Evolutionary conservation across 2,888 invertebrate genomes (phyloP), one percentile per base, ranked within the genome.

Genomic region (Heterodera filipjevi): DNA sequence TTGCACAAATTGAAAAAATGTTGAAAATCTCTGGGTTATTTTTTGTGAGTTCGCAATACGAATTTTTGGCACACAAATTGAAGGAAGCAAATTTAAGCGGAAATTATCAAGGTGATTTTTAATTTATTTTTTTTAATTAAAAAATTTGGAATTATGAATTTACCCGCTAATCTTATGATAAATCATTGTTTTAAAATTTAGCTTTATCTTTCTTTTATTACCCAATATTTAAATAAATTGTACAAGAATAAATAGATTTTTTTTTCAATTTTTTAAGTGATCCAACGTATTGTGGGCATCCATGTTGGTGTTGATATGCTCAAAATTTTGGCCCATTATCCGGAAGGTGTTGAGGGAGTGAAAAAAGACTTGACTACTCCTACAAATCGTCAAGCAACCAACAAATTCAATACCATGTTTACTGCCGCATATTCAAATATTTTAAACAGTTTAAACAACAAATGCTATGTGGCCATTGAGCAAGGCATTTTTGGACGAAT

Each of bases 241-340:
- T 12, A 44, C 44, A 44, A 44, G 12, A 44, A 5, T 44, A 44
- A 44, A 10, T 44, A 44, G 12, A 44, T n/a, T 53, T 53, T 53
- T 53, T 53, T 53, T 22, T 5, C 44, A 10, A 44, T 44, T n/a
- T n/a, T n/a, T n/a, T n/a, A n/a, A 53, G 53, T 22, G 16, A 22
- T 59, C 12, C 59, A 59, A 59, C 59, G 59, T 27, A 27, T 59
- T 59, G 59, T 59, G n/a, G 59, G 8, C 59, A n/a, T 59, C 8
- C 59, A 59, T 59, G 59, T 59, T 59, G 59, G 59, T 59, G 59
- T 27, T 59, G 59, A 59, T 27, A 59, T 59, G 59, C 27, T 59
- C 10, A 59, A 59, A 59, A 59, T 59, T 59, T 59, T 59, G 27
- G 59, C n/a, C n/a, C n/a, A 59, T 59, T 59, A 59, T 27, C 10